Conservation (phyloP, 2,797 vertebrate genomes). For the Hypotaenidia okinawae region DNA sequence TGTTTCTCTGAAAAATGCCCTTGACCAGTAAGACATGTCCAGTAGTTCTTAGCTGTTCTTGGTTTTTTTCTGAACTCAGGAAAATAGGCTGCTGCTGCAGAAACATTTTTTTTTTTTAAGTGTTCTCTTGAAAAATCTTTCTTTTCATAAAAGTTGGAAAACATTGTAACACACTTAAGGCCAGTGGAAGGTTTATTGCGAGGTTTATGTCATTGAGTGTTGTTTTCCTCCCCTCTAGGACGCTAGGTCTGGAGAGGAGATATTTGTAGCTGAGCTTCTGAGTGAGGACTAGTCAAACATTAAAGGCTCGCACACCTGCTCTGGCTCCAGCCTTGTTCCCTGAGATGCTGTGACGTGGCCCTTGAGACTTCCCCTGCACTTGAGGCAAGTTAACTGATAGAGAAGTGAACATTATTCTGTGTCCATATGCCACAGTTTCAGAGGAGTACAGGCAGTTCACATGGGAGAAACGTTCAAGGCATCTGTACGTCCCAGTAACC, state of each 20-base stretch:
- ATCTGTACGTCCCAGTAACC: neutral
- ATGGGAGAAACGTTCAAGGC: neutral
- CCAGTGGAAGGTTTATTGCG: rapidly evolving
- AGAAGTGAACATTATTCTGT: neutral
- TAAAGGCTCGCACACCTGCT: neutral
- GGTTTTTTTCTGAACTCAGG: neutral
- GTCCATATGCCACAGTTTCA: neutral
- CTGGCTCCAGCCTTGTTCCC: neutral
- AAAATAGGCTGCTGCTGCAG: neutral
- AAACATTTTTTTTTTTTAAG: neutral
- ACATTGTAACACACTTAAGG: rapidly evolving
- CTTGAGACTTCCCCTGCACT: rapidly evolving
- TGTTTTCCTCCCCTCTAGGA: neutral
- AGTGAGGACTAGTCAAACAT: neutral
- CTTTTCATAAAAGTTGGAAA: neutral
- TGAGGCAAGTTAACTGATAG: neutral
- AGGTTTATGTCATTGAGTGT: neutral
- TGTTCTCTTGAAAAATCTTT: neutral
- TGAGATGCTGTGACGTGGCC: neutral
- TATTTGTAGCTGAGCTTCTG: neutral
- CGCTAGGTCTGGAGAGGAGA: neutral
- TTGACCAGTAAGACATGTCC: neutral
- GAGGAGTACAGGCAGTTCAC: neutral
- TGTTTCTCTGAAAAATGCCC: neutral
- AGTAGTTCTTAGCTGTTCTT: neutral